These are phyloP conservation scores for Pagetopsis macropterus DNA, from an alignment of 2,797 vertebrate genomes.

Conservation along the genomic window DNA sequence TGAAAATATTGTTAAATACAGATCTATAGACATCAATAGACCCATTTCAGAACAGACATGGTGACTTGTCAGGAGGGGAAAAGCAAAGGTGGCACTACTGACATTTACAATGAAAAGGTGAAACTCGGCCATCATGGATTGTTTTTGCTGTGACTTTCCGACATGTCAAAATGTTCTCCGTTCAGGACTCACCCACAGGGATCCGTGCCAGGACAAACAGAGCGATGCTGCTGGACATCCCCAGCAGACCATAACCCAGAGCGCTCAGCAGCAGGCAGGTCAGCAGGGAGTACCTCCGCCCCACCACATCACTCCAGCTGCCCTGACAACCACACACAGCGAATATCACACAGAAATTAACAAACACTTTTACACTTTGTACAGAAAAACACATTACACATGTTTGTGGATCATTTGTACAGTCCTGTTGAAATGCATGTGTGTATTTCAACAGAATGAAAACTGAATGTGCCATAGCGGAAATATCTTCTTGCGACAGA, in stretches of 20 bases:
- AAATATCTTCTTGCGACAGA: neutral
- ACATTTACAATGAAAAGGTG: too few relatives aligned
- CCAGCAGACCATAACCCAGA: constrained; percentile 91
- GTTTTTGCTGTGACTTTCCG: neutral
- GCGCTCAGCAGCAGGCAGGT: constrained; percentile 91
- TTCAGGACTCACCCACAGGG: constrained; percentile 88
- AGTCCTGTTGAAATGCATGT: neutral
- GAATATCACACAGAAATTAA: neutral
- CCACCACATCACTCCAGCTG: constrained; percentile 96
- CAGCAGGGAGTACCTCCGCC: constrained; percentile 89
- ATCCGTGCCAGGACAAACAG: constrained; percentile 91
- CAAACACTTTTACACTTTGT: too few relatives aligned
- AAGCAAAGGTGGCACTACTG: too few relatives aligned
- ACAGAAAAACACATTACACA: neutral
- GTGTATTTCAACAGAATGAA: too few relatives aligned
- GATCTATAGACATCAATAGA: too few relatives aligned
- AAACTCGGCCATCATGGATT: neutral
- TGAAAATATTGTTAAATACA: too few relatives aligned
- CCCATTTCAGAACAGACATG: too few relatives aligned
- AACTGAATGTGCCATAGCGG: too few relatives aligned
- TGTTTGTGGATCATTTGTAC: neutral
- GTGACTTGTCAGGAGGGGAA: too few relatives aligned
- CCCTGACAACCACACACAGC: constrained; percentile 83
- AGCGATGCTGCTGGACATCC: constrained; percentile 87
- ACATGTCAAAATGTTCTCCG: neutral